Conservation (phyloP, 2,113 vertebrate species). For the Genyomyrus donnyi region DNA sequence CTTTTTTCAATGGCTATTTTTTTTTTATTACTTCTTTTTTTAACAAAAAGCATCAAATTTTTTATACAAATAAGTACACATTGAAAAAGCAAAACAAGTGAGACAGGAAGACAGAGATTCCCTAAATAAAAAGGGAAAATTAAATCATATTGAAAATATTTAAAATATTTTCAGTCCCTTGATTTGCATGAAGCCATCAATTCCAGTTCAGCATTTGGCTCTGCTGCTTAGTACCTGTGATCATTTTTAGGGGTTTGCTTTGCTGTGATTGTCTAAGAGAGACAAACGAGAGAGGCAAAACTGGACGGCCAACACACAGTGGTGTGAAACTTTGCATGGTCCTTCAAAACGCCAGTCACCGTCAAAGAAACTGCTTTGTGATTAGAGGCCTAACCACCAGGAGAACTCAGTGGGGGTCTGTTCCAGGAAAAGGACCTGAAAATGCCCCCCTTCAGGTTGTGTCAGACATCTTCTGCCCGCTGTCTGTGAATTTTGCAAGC, state of each 20-base stretch:
- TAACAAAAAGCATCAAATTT: slow-evolving; percentile 45
- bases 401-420: not conserved
- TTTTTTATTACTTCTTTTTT: slow-evolving; percentile 32
- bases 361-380: not conserved
- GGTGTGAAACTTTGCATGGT: not conserved
- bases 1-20: not conserved
- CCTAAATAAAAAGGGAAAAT: slow-evolving; percentile 43
- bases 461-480: not conserved
- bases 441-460: not conserved
- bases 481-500: not conserved
- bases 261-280: not conserved
- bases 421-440: not conserved
- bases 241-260: slow-evolving; percentile 1
- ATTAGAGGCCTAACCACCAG: not conserved
- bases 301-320: not conserved
- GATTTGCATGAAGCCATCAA: slow-evolving; percentile 23
- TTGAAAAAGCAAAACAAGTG: slow-evolving; percentile 25
- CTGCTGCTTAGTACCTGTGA: slow-evolving; percentile 1
- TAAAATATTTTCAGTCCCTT: slow-evolving; percentile 36
- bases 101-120: slow-evolving; percentile 31
- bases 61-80: slow-evolving; percentile 34
- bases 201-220: slow-evolving; percentile 41
- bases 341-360: not conserved
- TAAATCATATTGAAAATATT: slow-evolving; percentile 34
- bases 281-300: not conserved